phyloP scores from a whole-genome alignment of 2,113 vertebrate genomes.

The Ictalurus punctatus region DNA sequence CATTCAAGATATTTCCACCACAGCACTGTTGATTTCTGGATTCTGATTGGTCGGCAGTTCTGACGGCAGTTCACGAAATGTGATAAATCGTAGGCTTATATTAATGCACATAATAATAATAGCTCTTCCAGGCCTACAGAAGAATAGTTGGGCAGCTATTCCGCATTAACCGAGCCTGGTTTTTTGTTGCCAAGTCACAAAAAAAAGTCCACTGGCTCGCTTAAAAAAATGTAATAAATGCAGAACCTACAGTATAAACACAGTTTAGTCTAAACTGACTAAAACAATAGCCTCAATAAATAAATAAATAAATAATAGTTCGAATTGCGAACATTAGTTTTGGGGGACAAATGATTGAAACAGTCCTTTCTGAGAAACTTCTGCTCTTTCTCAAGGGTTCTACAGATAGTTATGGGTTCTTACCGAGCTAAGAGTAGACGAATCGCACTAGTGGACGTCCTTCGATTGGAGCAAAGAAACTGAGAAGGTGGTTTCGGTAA shows the following conservation, averaged over 20 bases:
- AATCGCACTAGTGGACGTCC: too few relatives aligned
- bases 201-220: neutral
- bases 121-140: too few relatives aligned
- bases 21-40: neutral
- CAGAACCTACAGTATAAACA: too few relatives aligned
- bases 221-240: too few relatives aligned
- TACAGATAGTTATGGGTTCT: neutral
- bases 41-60: neutral
- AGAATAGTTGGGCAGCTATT: too few relatives aligned
- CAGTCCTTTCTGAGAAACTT: neutral
- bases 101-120: neutral
- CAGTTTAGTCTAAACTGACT: neutral
- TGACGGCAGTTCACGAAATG: neutral
- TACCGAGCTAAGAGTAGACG: neutral
- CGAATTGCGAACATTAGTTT: neutral
- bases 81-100: neutral
- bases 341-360: neutral
- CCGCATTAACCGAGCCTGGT: neutral
- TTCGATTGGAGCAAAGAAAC: too few relatives aligned
- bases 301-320: neutral
- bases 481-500: neutral
- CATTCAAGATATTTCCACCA: neutral
- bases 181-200: neutral
- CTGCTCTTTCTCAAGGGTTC: neutral
- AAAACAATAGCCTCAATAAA: too few relatives aligned